A percentile compares a stretch with the other conserved stretches of the same genome.
Conservation (phyloP, 2,888 invertebrate genomes). For the Scrobipalpa atriplicella region DNA sequence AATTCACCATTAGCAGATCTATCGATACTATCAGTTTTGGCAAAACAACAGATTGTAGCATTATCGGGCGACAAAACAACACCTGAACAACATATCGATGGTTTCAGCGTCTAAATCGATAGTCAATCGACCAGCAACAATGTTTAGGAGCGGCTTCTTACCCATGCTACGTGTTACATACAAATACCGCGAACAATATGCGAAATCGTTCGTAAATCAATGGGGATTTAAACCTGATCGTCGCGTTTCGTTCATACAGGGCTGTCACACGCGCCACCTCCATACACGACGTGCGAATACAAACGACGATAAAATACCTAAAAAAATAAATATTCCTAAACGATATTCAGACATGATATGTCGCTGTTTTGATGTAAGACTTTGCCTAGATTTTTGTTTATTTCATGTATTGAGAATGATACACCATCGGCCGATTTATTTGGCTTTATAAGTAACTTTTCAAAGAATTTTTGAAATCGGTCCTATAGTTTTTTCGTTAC, state of each 20-base stretch:
- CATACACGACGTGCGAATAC: constrained; percentile 38
- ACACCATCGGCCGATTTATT: too few relatives aligned
- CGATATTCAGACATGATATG: constrained; percentile 13
- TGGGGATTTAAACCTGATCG: constrained; percentile 53
- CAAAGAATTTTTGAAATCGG: too few relatives aligned
- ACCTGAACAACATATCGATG: too few relatives aligned
- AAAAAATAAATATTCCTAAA: constrained; percentile 32
- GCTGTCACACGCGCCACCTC: constrained; percentile 36
- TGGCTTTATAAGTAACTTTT: too few relatives aligned
- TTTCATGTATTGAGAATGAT: not conserved
- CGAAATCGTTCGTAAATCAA: constrained; percentile 64
- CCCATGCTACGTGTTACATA: constrained; percentile 32
- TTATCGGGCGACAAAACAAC: too few relatives aligned
- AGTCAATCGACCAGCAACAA: not conserved
- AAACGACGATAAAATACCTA: constrained; percentile 25
- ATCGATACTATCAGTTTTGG: too few relatives aligned
- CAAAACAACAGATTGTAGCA: too few relatives aligned
- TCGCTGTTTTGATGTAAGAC: not conserved
- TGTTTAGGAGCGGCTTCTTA: constrained; percentile 18
- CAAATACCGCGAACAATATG: constrained; percentile 35
- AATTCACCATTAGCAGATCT: too few relatives aligned
- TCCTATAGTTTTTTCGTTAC: too few relatives aligned
- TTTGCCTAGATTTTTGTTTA: not conserved
- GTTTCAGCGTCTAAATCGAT: too few relatives aligned
- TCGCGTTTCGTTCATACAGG: constrained; percentile 43